Conservation (phyloP, 2,113 vertebrate genomes). For the Nannospalax galili region DNA sequence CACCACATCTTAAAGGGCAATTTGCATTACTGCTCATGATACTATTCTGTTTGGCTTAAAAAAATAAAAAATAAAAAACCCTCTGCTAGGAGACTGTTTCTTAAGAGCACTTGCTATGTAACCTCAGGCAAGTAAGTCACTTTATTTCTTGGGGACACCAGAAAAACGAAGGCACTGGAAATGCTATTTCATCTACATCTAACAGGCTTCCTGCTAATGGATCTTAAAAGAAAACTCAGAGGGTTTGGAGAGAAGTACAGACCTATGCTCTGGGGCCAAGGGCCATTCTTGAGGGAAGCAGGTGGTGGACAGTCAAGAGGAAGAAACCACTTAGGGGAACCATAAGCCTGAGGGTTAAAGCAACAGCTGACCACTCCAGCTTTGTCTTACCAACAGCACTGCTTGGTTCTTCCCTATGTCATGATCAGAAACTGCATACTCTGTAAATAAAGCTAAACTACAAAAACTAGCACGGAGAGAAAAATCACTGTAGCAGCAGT, state of each 20-base stretch:
- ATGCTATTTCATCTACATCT: background rate
- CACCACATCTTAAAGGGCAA: background rate
- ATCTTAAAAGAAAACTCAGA: background rate
- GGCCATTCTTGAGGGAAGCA: conserved; percentile 63
- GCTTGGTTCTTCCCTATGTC: background rate
- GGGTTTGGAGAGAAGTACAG: background rate
- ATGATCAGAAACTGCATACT: background rate
- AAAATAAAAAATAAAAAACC: background rate
- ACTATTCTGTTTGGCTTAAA: background rate
- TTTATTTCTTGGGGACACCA: background rate
- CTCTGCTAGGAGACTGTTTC: background rate
- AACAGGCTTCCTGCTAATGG: background rate
- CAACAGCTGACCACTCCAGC: conserved; percentile 29
- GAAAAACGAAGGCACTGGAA: background rate
- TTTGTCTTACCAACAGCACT: conserved; percentile 20
- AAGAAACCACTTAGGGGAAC: background rate
- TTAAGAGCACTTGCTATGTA: background rate
- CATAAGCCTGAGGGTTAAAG: conserved; percentile 44
- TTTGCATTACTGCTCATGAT: background rate
- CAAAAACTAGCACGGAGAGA: background rate
- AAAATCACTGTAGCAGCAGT: background rate
- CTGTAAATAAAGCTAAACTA: background rate
- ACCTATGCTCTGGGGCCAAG: background rate
- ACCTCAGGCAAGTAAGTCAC: conserved; percentile 32
- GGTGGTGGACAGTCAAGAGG: conserved; percentile 46